Conservation (phyloP, 2,797 vertebrate genomes). For the Megaceryle alcyon region DNA sequence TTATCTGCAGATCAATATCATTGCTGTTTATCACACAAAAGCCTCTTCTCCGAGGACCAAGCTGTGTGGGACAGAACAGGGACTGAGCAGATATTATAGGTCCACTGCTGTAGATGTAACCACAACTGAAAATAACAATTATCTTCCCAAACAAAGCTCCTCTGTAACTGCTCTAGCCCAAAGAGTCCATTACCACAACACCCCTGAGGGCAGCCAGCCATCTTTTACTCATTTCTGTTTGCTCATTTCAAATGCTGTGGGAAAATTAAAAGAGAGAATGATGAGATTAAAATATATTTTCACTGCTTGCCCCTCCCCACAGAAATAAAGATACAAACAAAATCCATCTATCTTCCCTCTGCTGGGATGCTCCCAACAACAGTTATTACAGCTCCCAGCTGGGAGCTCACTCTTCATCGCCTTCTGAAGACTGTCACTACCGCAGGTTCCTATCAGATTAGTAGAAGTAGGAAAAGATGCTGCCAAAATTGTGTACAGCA, state of each 20-base stretch:
- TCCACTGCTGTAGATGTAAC: not conserved
- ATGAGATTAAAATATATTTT: slow-evolving; percentile 1
- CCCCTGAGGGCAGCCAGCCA: not conserved
- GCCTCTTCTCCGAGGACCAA: not conserved
- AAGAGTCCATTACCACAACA: not conserved
- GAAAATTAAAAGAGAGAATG: slow-evolving; percentile 19
- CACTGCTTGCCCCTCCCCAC: not conserved
- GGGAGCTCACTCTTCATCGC: not conserved
- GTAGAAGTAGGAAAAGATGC: not conserved
- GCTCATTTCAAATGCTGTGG: not conserved
- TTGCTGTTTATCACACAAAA: slow-evolving; percentile 25
- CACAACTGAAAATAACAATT: slow-evolving; percentile 51
- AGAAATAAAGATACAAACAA: slow-evolving; percentile 43
- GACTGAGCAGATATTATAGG: not conserved
- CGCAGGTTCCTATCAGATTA: slow-evolving; percentile 21
- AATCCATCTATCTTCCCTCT: slow-evolving; percentile 29
- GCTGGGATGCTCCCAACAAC: not conserved
- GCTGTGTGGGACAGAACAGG: not conserved
- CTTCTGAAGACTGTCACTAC: not conserved
- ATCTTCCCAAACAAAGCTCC: slow-evolving; percentile 36
- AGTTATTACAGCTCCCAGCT: slow-evolving; percentile 22
- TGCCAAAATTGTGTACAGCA: not conserved
- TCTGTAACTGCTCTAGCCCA: not conserved
- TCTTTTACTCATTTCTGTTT: slow-evolving; percentile 24
- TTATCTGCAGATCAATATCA: slow-evolving; percentile 20